Conservation (phyloP, 2,888 invertebrate species). For the Ernsta delagoae region DNA sequence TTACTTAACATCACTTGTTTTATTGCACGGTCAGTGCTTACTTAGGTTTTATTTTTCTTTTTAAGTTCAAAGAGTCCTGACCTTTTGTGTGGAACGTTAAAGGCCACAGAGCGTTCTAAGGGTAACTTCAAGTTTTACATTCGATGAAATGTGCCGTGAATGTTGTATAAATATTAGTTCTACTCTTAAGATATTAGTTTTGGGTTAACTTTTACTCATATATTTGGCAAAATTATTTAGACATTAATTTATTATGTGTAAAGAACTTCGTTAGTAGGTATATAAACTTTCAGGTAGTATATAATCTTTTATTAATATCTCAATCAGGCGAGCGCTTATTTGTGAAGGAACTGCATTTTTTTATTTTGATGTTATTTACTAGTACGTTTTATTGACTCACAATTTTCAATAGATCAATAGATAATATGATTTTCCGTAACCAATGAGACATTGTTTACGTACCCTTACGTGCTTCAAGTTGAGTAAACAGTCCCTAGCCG, state of each 20-base stretch:
- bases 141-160: constrained; percentile 16
- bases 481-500: not conserved
- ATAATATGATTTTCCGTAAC: not conserved
- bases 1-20: not conserved
- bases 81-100: constrained; percentile 17
- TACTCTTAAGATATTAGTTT: not conserved
- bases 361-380: too few relatives aligned
- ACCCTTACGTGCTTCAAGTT: not conserved
- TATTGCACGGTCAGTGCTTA: constrained; percentile 8
- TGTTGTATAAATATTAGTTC: constrained; percentile 5
- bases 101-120: constrained; percentile 13
- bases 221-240: not conserved
- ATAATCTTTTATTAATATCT: too few relatives aligned
- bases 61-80: constrained; percentile 25
- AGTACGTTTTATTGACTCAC: too few relatives aligned
- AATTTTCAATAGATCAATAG: too few relatives aligned
- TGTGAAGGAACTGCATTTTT: too few relatives aligned
- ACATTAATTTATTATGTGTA: too few relatives aligned
- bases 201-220: not conserved
- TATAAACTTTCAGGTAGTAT: too few relatives aligned
- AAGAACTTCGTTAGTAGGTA: too few relatives aligned
- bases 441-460: not conserved
- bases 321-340: too few relatives aligned
- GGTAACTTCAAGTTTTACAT: not conserved
- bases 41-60: constrained; percentile 17